A percentile compares a stretch with the other conserved stretches of the same genome.
Conservation (phyloP, 2,797 vertebrate genomes). For the Enteromius afrohamiltoni region DNA sequence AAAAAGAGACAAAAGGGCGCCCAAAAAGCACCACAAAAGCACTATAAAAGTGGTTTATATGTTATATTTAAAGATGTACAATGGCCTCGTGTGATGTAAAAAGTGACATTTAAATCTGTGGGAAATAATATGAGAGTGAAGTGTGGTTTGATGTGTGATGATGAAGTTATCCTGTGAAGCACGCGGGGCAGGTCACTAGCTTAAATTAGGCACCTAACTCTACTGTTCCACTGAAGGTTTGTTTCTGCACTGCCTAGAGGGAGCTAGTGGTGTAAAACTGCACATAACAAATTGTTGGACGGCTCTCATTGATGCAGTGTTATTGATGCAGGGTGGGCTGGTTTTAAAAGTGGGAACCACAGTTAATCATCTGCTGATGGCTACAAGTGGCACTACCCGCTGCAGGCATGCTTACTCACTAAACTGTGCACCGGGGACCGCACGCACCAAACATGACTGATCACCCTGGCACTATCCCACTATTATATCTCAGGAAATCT, state of each 20-base stretch:
- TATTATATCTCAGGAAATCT: slow-evolving; percentile 47
- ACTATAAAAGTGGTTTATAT: not conserved
- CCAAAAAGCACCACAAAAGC: not conserved
- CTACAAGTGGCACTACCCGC: slow-evolving; percentile 5
- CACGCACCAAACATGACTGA: slow-evolving; percentile 38
- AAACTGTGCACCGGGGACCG: slow-evolving; percentile 13
- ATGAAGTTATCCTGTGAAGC: not conserved
- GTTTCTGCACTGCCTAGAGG: slow-evolving; percentile 19
- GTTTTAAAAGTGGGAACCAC: slow-evolving; percentile 24
- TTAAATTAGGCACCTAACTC: slow-evolving; percentile 17
- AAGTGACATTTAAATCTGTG: not conserved
- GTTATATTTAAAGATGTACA: not conserved
- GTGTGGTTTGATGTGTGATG: not conserved
- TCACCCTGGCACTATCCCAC: slow-evolving; percentile 25
- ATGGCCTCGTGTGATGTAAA: not conserved
- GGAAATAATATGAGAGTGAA: not conserved
- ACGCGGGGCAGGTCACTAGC: not conserved
- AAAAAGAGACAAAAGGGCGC: not conserved
- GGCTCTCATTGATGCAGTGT: slow-evolving; percentile 43
- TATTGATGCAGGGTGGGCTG: slow-evolving; percentile 44
- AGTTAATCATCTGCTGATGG: slow-evolving; percentile 38
- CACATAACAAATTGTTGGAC: slow-evolving; percentile 36
- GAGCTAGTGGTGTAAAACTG: slow-evolving; percentile 21
- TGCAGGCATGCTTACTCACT: not conserved
- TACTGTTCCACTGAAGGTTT: slow-evolving; percentile 1